Percentiles rank a stretch among this genome's conserved stretches.
Conservation (phyloP, 2,113 vertebrate species). For the Otus sunia region DNA sequence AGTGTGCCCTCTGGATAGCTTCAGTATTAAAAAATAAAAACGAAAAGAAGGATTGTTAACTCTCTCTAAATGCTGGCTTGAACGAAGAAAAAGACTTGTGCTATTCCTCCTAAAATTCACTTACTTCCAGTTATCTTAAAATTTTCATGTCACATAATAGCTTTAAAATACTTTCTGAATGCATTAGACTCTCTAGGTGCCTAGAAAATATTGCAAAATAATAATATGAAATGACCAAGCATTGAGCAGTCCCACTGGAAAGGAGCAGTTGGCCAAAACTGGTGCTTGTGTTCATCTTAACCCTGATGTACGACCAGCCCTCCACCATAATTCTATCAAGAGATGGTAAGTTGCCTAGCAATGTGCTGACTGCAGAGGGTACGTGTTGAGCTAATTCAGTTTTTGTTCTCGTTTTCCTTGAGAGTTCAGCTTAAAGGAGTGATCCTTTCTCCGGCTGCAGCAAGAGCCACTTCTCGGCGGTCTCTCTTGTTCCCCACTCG, state of each 20-base stretch:
- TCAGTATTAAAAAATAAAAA: conserved; percentile 50
- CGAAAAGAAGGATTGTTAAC: conserved; percentile 4
- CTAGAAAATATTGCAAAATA: conserved; percentile 29
- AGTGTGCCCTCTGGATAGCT: conserved; percentile 20
- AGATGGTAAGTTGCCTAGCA: conserved; percentile 63
- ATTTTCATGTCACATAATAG: conserved; percentile 36
- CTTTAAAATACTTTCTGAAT: conserved; percentile 44
- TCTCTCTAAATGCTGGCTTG: not conserved
- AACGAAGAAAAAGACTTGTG: not conserved
- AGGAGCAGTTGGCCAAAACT: conserved; percentile 58
- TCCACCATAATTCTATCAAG: conserved; percentile 55
- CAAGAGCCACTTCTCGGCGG: conserved; percentile 18
- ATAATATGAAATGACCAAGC: not conserved
- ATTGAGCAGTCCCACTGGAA: conserved; percentile 48
- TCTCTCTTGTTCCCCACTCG: conserved; percentile 24
- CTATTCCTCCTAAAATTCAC: not conserved
- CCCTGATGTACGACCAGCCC: conserved; percentile 52
- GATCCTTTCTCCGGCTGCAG: not conserved
- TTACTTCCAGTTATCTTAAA: conserved; percentile 65
- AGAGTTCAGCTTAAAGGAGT: conserved; percentile 49
- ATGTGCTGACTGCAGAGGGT: conserved; percentile 30
- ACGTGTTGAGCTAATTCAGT: conserved; percentile 48
- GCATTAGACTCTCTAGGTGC: conserved; percentile 12
- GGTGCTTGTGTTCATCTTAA: conserved; percentile 61
- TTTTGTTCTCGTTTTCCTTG: conserved; percentile 51